A percentile compares a stretch with the other conserved stretches of the same genome.
Evolutionary conservation across 2,113 vertebrate genomes (phyloP).

Genomic region (Eonycteris spelaea): DNA sequence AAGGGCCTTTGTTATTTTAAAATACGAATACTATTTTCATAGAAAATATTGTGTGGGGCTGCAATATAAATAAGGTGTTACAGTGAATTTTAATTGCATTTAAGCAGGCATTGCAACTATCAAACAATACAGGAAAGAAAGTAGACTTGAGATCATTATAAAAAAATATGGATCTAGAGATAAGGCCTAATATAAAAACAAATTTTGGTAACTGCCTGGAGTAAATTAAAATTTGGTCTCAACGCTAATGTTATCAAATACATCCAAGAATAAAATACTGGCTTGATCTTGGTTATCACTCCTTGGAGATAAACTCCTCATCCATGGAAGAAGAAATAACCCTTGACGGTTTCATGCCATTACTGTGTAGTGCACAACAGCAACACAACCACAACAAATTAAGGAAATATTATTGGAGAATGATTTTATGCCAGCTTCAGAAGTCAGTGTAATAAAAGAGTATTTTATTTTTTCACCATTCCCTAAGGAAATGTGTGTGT

Average conservation of each 20-base stretch:
- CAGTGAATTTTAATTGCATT: constrained; percentile 63
- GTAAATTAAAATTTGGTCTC: constrained; percentile 69
- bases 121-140: constrained; percentile 33
- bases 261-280: constrained; percentile 36
- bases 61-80: constrained; percentile 46
- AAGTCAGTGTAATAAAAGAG: neutral
- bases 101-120: constrained; percentile 40
- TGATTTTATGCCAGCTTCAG: neutral
- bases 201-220: constrained; percentile 68
- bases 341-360: neutral
- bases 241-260: constrained; percentile 54
- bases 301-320: constrained; percentile 25
- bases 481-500: neutral
- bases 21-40: constrained; percentile 57
- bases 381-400: neutral
- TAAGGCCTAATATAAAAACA: constrained; percentile 66
- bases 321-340: neutral
- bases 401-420: neutral
- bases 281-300: constrained; percentile 24
- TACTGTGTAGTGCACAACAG: neutral
- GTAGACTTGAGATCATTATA: constrained; percentile 61
- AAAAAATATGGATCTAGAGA: constrained; percentile 61
- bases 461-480: neutral
- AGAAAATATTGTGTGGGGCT: constrained; percentile 8
- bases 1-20: constrained; percentile 36